These are phyloP conservation scores for Sphenodon punctatus DNA, from an alignment of 2,797 vertebrate genomes.

Conservation along the genomic window DNA sequence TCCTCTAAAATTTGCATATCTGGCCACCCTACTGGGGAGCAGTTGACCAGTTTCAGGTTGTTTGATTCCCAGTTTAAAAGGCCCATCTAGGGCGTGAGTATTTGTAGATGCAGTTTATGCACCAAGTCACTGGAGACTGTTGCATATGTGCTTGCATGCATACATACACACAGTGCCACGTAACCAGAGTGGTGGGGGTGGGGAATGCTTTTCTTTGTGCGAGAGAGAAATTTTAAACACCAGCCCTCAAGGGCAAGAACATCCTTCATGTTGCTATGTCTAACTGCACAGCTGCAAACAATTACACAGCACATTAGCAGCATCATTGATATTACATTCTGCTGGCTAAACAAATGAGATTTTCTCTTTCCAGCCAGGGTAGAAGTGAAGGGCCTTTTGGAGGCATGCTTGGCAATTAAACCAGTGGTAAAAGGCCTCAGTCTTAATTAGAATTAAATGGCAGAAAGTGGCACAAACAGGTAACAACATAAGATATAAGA, in stretches of 20 bases:
- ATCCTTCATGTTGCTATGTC: not conserved
- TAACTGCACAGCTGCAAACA: not conserved
- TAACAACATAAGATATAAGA: no score
- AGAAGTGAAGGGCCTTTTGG: rapidly evolving
- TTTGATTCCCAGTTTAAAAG: not conserved
- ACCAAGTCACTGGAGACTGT: no score
- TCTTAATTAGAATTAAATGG: not conserved
- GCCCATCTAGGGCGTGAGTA: not conserved
- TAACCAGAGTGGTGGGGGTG: not conserved
- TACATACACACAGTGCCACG: not conserved
- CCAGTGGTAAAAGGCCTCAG: not conserved
- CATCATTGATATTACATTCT: not conserved
- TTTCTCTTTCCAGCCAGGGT: not conserved
- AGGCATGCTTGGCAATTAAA: not conserved
- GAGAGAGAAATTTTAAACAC: not conserved
- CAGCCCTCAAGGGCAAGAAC: not conserved
- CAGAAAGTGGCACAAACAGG: not conserved
- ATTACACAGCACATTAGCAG: constrained; percentile 8
- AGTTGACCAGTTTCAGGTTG: not conserved
- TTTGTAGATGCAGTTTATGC: no score
- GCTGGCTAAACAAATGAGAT: not conserved
- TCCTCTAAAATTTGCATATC: no score
- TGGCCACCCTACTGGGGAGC: no score
- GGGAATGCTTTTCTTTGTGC: not conserved
- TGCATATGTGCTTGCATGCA: no score